Base-by-base conservation (phyloP, 1,140 invertebrate species). In the Drosophila pachea region DNA sequence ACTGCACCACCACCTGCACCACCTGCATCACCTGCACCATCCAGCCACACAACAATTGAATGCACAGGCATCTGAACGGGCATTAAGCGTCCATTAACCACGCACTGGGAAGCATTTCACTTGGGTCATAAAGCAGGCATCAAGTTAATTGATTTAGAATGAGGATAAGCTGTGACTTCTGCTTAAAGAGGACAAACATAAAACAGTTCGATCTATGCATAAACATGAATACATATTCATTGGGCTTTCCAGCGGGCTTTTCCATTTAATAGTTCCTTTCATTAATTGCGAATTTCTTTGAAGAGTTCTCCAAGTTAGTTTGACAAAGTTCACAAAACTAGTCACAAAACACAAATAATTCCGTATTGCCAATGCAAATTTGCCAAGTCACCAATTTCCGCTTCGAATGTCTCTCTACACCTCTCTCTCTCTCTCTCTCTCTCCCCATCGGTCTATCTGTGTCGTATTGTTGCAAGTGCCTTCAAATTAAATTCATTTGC, bases 401-500 rank as follows among this genome's bases (percentile, higher is more conserved):
- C 40, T 42, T 12, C n/a, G 40, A 42, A 12, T 42, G n/a, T 11
- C 12, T n/a, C 14, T 6, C 12, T 43, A 14, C 12, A 7, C 5
- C 40, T 43, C n/a, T n/a, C 12, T 2, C 9, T 6, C 4, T 4
- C 4, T 3, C 22, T 54, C 12, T 54, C 5, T 38, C 4, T 32
- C 6, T 42, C n/a, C 36, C 4, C n/a, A n/a, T n/a, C n/a, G n/a
- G n/a, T n/a, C n/a, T n/a, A n/a, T 33, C 22, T 14, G 7, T 32
- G 53, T 42, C 11, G 42, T 53, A 9, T 14, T 43, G 12, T 14
- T 43, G 40, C 54, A 33, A 43, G 49, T 68, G 14, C 58, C 62
- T 59, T 63, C 43, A 75, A 79, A 78, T 78, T 75, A 78, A 79
- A 70, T 78, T 79, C 50, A 72, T 68, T 62, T 67, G 48, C 56